Evolutionary conservation across 2,113 vertebrate genomes (phyloP).

Genomic region (Chrysochloris asiatica): DNA sequence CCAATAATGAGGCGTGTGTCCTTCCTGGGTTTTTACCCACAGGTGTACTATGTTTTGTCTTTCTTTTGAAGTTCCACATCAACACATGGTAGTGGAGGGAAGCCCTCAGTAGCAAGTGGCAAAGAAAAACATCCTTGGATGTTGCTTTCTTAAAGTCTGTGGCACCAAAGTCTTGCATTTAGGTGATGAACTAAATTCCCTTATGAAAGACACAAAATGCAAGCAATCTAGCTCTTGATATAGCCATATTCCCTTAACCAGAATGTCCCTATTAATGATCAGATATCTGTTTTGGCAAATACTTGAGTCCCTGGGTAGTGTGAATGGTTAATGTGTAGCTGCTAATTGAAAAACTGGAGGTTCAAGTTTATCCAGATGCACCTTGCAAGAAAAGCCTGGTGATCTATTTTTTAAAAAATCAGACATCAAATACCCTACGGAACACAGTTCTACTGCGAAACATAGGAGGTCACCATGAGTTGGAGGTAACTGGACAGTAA

Average conservation of each 20-base stretch:
- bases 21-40: neutral
- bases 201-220: neutral
- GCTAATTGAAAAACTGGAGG: neutral
- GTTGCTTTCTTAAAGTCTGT: accelerated
- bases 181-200: neutral
- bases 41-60: neutral
- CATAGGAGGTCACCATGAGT: neutral
- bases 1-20: neutral
- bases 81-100: neutral
- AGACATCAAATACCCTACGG: neutral
- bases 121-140: accelerated
- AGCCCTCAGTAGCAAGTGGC: neutral
- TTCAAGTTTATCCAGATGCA: neutral
- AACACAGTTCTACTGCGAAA: neutral
- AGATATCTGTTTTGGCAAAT: accelerated
- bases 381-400: neutral
- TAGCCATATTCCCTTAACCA: too few species aligned
- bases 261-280: accelerated
- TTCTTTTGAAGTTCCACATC: neutral
- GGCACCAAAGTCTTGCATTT: neutral
- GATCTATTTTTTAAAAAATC: neutral
- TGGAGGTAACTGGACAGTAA: neutral
- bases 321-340: neutral
- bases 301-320: neutral
- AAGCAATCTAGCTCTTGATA: neutral